Percentiles rank a stretch among this genome's conserved stretches.
phyloP scores from a whole-genome alignment of 2,797 vertebrate species.

The Ctenopoma kingsleyae region DNA sequence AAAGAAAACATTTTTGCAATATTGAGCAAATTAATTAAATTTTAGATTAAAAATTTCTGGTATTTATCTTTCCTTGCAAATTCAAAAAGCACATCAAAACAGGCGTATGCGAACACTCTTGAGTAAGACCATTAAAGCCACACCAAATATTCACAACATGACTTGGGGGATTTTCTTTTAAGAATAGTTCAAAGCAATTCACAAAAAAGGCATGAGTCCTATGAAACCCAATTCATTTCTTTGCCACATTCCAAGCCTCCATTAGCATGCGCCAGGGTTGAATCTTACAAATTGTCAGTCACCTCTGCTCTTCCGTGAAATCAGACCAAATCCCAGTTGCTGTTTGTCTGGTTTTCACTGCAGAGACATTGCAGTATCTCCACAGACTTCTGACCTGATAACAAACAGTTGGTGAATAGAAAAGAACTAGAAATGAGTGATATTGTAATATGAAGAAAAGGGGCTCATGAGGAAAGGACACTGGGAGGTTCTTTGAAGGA shows the following conservation, averaged over 20 bases:
- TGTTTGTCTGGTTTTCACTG: slow-evolving; percentile 51
- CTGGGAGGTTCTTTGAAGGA: slow-evolving; percentile 40
- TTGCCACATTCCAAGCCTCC: slow-evolving; percentile 57
- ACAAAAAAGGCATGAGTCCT: slow-evolving; percentile 46
- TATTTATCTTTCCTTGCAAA: slow-evolving; percentile 7
- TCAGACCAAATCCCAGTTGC: slow-evolving; percentile 61
- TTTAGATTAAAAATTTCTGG: neutral
- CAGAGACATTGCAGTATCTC: slow-evolving; percentile 10
- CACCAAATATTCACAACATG: slow-evolving; percentile 64
- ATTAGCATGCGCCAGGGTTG: slow-evolving; percentile 65
- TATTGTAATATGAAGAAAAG: slow-evolving; percentile 11
- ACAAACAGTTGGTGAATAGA: slow-evolving; percentile 24
- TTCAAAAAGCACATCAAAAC: slow-evolving; percentile 42
- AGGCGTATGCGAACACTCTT: slow-evolving; percentile 33
- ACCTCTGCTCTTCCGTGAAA: slow-evolving; percentile 69
- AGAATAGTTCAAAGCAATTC: slow-evolving; percentile 72
- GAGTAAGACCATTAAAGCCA: slow-evolving; percentile 54
- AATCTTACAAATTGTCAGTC: slow-evolving; percentile 69
- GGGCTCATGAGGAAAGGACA: slow-evolving; percentile 52
- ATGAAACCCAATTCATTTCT: slow-evolving; percentile 66
- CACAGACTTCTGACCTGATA: slow-evolving; percentile 42
- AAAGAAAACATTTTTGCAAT: neutral
- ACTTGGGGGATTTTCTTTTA: slow-evolving; percentile 69
- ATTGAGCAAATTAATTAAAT: slow-evolving; percentile 4
- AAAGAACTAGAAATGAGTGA: slow-evolving; percentile 12